Evolutionary conservation across 2,888 invertebrate species (phyloP), one percentile per base, ranked within the genome.

Genomic region (Hydriomena furcata): DNA sequence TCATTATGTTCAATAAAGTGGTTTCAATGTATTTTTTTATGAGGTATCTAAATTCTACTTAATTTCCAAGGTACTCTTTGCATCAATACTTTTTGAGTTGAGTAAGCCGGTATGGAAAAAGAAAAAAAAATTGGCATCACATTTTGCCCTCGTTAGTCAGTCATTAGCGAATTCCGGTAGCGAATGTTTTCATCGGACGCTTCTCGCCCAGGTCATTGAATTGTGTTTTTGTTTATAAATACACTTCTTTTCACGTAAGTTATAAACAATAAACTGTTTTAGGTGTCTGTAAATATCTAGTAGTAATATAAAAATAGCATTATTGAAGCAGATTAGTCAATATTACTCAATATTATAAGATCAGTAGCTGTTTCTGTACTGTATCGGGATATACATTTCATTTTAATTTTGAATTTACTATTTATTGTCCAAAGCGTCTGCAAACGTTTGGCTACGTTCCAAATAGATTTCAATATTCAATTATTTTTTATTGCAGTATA

Each of bases 121-220:
- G 53, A 61, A 55, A 8, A n/a, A n/a, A 30, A 52, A 61, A 65
- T 63, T 65, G 58, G 58, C 58, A 56, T 45, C 52, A 55, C 55
- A 63, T 58, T 58, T 55, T 65, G 60, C 58, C 61, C 71, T 65
- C 61, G 63, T 75, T 67, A 68, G 63, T 59, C 61, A 73, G 63
- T 75, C 69, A 79, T 83, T 78, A 74, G 68, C 61, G 55, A 71
- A 77, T 74, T 80, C 78, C 82, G 78, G 79, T 71, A 67, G 68
- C 67, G 66, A 79, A 77, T 68, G 70, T 79, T 76, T 76, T 62
- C 73, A 73, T 73, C 54, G 68, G 69, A 64, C 70, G 65, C 61
- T 51, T 56, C 64, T 63, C 64, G 55, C 64, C 38, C 74, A 73
- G 85, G 84, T 85, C 83, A 83, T 75, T 66, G 84, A 58, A 78